These are phyloP conservation scores for Nesogale talazaci DNA, from an alignment of 2,113 vertebrate species.

Conservation along the genomic window DNA sequence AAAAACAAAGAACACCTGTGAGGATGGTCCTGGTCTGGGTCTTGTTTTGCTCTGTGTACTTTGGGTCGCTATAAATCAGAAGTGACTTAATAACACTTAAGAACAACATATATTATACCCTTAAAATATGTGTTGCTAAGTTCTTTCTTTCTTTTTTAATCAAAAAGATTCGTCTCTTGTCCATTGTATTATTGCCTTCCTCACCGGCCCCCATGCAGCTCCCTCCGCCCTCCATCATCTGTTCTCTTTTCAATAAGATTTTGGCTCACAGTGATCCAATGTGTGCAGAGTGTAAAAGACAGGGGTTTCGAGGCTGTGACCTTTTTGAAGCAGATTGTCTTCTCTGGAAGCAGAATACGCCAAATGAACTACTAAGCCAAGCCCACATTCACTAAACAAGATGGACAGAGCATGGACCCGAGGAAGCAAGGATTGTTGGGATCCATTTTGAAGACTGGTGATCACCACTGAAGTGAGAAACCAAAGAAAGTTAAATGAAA, in stretches of 20 bases:
- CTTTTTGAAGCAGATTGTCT: too few species aligned
- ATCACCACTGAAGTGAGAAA: background rate
- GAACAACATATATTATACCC: too few species aligned
- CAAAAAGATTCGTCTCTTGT: too few species aligned
- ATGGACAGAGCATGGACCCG: background rate
- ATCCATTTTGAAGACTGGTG: background rate
- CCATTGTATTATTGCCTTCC: too few species aligned
- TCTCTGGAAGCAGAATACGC: background rate
- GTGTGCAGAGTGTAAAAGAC: background rate
- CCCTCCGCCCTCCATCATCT: too few species aligned
- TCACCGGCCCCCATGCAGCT: too few species aligned
- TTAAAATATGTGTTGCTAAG: background rate
- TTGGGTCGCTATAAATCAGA: too few species aligned
- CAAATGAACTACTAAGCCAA: background rate
- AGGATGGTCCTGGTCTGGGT: too few species aligned
- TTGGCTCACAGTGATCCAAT: background rate
- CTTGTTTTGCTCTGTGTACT: too few species aligned
- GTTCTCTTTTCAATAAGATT: background rate
- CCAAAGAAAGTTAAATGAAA: background rate
- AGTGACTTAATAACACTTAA: too few species aligned
- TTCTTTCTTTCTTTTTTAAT: background rate
- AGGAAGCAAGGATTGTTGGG: background rate
- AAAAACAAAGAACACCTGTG: too few species aligned
- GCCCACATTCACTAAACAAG: background rate
- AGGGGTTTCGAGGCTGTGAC: background rate